These are phyloP conservation scores for Papilio gigon DNA, from an alignment of 2,888 invertebrate species.

Conservation along the genomic window DNA sequence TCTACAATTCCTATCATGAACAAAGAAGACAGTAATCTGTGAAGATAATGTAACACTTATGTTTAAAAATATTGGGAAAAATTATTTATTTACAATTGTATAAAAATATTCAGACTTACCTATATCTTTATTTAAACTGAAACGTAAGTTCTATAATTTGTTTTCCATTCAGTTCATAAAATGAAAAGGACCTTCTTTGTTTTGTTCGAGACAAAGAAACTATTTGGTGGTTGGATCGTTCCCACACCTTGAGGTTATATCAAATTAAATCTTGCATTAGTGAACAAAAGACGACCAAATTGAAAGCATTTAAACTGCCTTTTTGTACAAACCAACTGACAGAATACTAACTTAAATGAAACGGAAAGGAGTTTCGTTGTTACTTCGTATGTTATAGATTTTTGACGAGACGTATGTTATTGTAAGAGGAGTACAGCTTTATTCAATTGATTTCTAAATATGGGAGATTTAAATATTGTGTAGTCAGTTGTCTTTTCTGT, in stretches of 20 bases:
- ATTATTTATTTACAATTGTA: too few relatives aligned
- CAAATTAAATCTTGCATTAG: constrained; percentile 62
- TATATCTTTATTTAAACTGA: neutral
- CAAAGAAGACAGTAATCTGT: too few relatives aligned
- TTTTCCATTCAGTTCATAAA: neutral
- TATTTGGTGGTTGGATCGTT: constrained; percentile 3
- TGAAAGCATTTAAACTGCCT: constrained; percentile 61
- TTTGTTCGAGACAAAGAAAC: constrained; percentile 23
- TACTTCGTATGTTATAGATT: neutral
- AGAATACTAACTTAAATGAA: neutral
- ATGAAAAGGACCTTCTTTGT: neutral
- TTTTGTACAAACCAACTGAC: constrained; percentile 17
- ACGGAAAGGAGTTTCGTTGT: neutral
- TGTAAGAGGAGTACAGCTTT: too few relatives aligned
- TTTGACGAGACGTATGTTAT: too few relatives aligned
- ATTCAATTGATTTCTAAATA: too few relatives aligned
- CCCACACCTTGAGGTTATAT: constrained; percentile 22
- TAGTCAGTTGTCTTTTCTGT: too few relatives aligned
- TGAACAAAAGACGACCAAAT: constrained; percentile 69
- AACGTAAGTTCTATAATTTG: neutral
- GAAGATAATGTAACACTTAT: too few relatives aligned
- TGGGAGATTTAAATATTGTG: too few relatives aligned
- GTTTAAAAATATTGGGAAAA: too few relatives aligned
- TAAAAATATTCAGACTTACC: too few relatives aligned
- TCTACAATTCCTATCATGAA: too few relatives aligned